Evolutionary conservation across 2,797 vertebrate species (phyloP).

Genomic region (Gymnoscopelus braueri): DNA sequence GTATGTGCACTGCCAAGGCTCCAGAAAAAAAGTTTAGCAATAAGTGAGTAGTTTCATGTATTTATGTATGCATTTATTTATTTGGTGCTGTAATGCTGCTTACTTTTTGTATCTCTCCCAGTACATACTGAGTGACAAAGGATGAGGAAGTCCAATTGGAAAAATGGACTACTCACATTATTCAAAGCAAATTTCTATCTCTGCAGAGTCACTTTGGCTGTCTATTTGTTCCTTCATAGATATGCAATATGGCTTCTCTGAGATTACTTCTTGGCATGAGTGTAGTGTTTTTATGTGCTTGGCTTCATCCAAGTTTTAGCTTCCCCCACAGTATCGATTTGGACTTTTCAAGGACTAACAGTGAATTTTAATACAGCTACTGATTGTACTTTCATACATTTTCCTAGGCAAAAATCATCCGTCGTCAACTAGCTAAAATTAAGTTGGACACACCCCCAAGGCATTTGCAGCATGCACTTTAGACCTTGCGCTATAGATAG

Average conservation of each 20-base stretch:
- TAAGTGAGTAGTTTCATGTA: no score
- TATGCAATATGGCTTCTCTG: slow-evolving; percentile 47
- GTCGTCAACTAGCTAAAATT: no score
- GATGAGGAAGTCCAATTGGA: slow-evolving; percentile 44
- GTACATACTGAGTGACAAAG: slow-evolving; percentile 43
- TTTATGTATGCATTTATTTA: no score
- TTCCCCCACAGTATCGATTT: slow-evolving; percentile 33
- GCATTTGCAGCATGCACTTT: no score
- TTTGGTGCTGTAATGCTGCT: slow-evolving; percentile 21
- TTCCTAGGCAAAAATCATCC: no score
- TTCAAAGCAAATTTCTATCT: slow-evolving; percentile 37
- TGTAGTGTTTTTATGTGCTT: slow-evolving; percentile 29
- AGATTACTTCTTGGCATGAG: slow-evolving; percentile 44
- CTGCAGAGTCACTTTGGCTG: slow-evolving; percentile 33
- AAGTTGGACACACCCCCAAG: no score
- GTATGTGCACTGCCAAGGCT: no score
- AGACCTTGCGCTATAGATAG: no score
- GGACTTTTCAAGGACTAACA: slow-evolving; percentile 23
- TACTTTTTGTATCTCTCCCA: slow-evolving; percentile 30
- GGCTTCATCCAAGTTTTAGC: slow-evolving; percentile 31
- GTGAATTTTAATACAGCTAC: slow-evolving; percentile 20
- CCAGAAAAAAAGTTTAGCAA: no score
- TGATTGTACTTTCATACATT: not conserved
- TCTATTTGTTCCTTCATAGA: slow-evolving; percentile 38
- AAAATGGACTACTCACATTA: slow-evolving; percentile 50